Evolutionary conservation across 2,797 vertebrate species (phyloP), one percentile per base, ranked within the genome.

Genomic region (Sardinella longiceps): DNA sequence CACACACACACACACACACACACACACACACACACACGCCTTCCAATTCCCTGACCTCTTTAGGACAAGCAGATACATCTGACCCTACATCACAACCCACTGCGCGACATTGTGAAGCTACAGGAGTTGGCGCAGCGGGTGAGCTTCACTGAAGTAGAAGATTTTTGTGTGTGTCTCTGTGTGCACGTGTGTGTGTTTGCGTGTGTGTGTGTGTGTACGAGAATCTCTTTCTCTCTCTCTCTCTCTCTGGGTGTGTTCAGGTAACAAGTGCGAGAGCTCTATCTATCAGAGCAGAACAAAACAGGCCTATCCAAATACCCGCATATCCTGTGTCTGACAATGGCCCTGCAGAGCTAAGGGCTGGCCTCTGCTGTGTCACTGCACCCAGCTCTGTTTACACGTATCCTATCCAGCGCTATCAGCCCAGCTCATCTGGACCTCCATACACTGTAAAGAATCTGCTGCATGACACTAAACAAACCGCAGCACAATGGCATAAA

Each of bases 271-370:
- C 20, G 70, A 43, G 37, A 77, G 43, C 33, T 77, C 33, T 15
- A 77, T 77, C 33, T 15, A 77, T 77, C 37, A 43, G 18, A 23
- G 66, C 66, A 70, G 70, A 77, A 77, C 70, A 77, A 77, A 77
- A 43, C 70, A 77, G 37, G 33, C 33, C 70, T 77, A 43, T 77
- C 70, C 37, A 39, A 77, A 77, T 77, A 77, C 70, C 70, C 70
- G 0, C 70, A 77, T 77, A 77, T 77, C 70, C 70, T 77, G 37
- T 77, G 70, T 77, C 70, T 77, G 70, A 77, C 37, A 39, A 77
- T 23, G 70, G 70, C 70, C 37, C 70, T n/a, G 37, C 70, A 77
- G 33, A 43, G 37, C 70, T 77, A 43, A 77, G 37, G 70, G 70
- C 37, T 20, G 33, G 33, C 70, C 18, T 43, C 33, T 39, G 70